These are phyloP conservation scores for Lytechinus variegatus DNA, from an alignment of 35 echinoderm and acorn worm genomes.

Conservation along the genomic window DNA sequence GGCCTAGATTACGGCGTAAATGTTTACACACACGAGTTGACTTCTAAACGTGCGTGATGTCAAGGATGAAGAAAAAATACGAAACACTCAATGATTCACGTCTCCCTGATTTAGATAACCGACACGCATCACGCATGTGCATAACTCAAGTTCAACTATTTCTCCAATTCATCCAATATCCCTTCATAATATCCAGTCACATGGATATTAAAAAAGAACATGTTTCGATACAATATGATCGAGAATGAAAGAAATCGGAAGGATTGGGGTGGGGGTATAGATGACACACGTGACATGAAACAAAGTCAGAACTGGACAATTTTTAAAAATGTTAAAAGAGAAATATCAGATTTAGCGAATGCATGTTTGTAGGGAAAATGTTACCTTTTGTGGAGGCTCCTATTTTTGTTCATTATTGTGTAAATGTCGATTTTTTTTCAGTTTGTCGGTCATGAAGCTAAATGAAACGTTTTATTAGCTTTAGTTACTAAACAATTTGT, in stretches of 20 bases:
- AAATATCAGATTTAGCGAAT: too few relatives aligned
- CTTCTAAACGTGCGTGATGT: neutral
- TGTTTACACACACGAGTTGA: neutral
- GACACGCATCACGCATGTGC: neutral
- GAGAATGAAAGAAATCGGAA: too few relatives aligned
- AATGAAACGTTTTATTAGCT: too few relatives aligned
- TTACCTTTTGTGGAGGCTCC: neutral
- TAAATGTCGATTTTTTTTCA: too few relatives aligned
- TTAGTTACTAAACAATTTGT: too few relatives aligned
- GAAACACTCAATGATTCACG: neutral
- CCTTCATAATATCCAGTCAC: neutral
- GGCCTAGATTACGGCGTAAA: slow-evolving; percentile 1
- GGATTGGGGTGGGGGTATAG: neutral
- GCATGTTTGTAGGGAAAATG: neutral
- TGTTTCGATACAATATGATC: neutral
- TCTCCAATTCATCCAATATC: neutral
- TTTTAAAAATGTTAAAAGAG: too few relatives aligned
- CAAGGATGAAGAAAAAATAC: neutral
- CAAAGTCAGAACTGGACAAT: too few relatives aligned
- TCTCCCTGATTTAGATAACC: neutral
- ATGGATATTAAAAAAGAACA: neutral
- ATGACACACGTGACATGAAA: neutral
- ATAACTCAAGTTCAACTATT: neutral
- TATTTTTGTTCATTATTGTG: neutral
- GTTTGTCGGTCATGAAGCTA: too few relatives aligned